Percentiles rank a stretch among this genome's conserved stretches.
Conservation (phyloP, 2,113 vertebrate species). For the Willisornis vidua region DNA sequence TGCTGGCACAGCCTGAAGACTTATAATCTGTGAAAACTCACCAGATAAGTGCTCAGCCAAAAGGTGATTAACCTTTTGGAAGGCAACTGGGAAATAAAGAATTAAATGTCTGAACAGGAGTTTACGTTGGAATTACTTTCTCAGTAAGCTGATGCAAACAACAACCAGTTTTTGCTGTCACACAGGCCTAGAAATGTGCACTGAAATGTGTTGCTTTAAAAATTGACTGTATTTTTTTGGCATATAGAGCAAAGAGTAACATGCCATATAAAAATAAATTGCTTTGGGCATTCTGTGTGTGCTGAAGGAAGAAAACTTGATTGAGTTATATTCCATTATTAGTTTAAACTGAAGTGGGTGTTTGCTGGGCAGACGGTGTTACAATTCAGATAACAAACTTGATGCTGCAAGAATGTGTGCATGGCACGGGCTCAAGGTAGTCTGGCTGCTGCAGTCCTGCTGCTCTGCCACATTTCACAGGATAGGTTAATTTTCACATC, state of each 20-base stretch:
- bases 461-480: rapidly evolving
- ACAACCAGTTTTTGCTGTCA: neutral
- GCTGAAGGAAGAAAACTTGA: neutral
- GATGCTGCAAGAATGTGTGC: neutral
- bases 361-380: neutral
- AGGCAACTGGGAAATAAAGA: neutral
- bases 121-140: neutral
- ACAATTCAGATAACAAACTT: neutral
- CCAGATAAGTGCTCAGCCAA: rapidly evolving
- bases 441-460: neutral
- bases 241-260: neutral
- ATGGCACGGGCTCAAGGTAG: neutral
- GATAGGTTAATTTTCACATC: neutral
- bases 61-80: neutral
- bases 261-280: neutral
- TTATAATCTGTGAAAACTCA: neutral
- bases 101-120: neutral
- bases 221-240: neutral
- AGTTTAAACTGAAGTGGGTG: neutral
- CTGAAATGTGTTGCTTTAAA: neutral
- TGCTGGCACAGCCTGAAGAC: neutral
- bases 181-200: neutral
- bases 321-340: constrained; percentile 16
- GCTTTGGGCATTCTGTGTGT: neutral
- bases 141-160: neutral